Evolutionary conservation across 1,140 invertebrate species (phyloP), one percentile per base, ranked within the genome.

Genomic region (Sinonovacula constricta): DNA sequence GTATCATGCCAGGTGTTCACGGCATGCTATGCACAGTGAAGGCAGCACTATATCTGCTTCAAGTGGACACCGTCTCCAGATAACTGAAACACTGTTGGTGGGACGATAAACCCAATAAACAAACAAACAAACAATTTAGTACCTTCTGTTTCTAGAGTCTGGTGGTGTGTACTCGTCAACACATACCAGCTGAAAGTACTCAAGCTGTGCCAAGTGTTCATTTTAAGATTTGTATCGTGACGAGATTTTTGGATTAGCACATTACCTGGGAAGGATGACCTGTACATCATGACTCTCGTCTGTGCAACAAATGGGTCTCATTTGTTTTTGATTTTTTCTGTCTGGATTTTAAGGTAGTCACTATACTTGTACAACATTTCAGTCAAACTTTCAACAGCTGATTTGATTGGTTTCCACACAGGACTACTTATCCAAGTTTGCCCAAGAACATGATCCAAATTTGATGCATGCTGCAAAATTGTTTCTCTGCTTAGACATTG

Each of bases 1-100:
- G 66, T 79, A 57, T 5, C 59, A 51, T 24, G 66, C 65, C 22
- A 24, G 53, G 54, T 78, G 67, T 34, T 68, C 56, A 36, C 49
- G 54, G 59, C 59, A 62, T 22, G 75, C 51, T 2, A 76, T 31
- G 51, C 62, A 75, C 22, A 39, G 31, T 31, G 26, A 45, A 10
- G 39, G 39, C 18, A 45, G n/a, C n/a, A n/a, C n/a, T n/a, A n/a
- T n/a, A n/a, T n/a, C n/a, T n/a, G n/a, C n/a, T n/a, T n/a, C n/a
- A n/a, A n/a, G n/a, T n/a, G n/a, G n/a, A n/a, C n/a, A n/a, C n/a
- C n/a, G n/a, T n/a, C n/a, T n/a, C n/a, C n/a, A n/a, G n/a, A n/a
- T n/a, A n/a, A n/a, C n/a, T n/a, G n/a, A n/a, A n/a, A n/a, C n/a
- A n/a, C n/a, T n/a, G n/a, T n/a, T n/a, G n/a, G n/a, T n/a, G n/a